Base-by-base conservation (phyloP, 2,888 invertebrate species). In the Mimumesa dahlbomi region DNA sequence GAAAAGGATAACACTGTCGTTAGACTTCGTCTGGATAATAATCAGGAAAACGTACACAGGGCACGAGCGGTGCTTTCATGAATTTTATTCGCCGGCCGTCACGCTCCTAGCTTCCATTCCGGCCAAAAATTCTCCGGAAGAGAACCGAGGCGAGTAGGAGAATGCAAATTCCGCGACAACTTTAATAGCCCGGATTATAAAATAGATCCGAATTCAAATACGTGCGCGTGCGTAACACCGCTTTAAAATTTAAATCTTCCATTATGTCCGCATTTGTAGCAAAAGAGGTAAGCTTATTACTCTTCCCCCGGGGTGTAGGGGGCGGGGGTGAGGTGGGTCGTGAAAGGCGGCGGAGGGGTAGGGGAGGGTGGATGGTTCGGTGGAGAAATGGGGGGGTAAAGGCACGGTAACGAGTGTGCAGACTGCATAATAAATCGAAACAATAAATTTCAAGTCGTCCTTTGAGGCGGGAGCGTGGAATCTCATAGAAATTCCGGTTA, bases 151-250 rank as follows among this genome's bases (percentile, higher is more conserved):
- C 25, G 58, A 31, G 54, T 21, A 48, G 14, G n/a, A 31, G 38
- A 68, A 75, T 73, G 73, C 67, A 77, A 72, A 73, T 70, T 59
- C 56, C 31, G 46, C 62, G 69, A 68, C 75, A 70, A 75, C 73
- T 78, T 78, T 78, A 78, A 75, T 78, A 75, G 70, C 65, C 63
- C 36, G 68, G 69, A 73, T 78, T 79, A 78, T 73, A 71, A 78
- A 79, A 78, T 64, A 65, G 66, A 79, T 75, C 75, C 75, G 56
- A 75, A 78, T 73, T 70, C 70, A 73, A 63, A 73, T 78, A 45
- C 53, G 56, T 45, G 45, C 45, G 56, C 57, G 73, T 49, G 73
- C 49, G 59, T 46, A 43, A 48, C 54, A 38, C 43, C 48, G 48
- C 58, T 66, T 65, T 74, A 64, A 70, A 76, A 79, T 79, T 79